These are phyloP conservation scores for Acronicta psi DNA, from an alignment of 2,888 invertebrate species.

Conservation along the genomic window DNA sequence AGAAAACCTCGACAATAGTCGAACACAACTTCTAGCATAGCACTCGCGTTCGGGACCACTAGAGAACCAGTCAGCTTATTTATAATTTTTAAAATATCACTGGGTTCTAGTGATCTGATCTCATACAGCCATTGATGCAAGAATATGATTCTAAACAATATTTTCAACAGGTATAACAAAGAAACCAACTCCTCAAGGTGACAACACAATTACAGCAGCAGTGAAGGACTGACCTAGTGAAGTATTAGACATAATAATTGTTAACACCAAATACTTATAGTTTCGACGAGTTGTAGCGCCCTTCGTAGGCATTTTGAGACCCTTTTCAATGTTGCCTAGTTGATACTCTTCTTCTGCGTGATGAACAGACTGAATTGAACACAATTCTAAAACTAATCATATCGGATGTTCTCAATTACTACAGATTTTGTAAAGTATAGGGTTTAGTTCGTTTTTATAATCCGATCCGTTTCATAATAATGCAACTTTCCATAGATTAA, in stretches of 20 bases:
- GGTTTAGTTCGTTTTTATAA: slow-evolving; percentile 6
- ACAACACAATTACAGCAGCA: slow-evolving; percentile 30
- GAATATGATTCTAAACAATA: not conserved
- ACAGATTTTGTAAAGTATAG: slow-evolving; percentile 18
- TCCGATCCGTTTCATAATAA: slow-evolving; percentile 11
- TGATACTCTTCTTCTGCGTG: slow-evolving; percentile 40
- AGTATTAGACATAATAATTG: slow-evolving; percentile 64
- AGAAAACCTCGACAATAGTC: no score
- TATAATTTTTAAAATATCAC: no score
- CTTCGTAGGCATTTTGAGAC: slow-evolving; percentile 66
- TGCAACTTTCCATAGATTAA: slow-evolving; percentile 1
- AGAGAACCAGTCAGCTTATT: no score
- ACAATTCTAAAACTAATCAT: slow-evolving; percentile 70
- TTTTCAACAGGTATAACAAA: slow-evolving; percentile 25
- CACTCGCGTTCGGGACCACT: no score
- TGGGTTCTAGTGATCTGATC: no score
- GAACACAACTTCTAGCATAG: no score
- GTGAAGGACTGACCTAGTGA: slow-evolving; percentile 54
- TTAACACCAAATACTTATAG: slow-evolving; percentile 68
- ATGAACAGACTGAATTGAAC: slow-evolving; percentile 69
- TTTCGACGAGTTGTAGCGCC: slow-evolving; percentile 56
- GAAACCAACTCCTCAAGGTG: slow-evolving; percentile 46
- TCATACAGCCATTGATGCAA: not conserved
- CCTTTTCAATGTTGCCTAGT: slow-evolving; percentile 64
- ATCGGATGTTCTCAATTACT: slow-evolving; percentile 55